Conservation (phyloP, 2,888 invertebrate species). For the Anoplius nigerrimus region DNA sequence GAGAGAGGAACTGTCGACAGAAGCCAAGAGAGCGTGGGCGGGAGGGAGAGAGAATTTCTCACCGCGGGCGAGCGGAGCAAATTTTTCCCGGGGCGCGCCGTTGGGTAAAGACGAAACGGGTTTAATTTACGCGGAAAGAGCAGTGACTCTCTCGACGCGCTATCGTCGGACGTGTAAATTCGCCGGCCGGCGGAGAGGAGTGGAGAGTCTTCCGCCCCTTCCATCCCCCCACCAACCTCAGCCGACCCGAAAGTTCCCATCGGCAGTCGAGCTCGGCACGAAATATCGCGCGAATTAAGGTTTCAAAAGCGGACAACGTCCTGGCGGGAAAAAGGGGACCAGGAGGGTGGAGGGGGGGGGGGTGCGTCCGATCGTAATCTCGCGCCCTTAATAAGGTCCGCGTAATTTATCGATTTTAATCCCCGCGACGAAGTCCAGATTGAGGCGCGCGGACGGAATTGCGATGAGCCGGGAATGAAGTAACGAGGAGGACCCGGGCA, state of each 20-base stretch:
- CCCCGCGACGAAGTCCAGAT: not conserved
- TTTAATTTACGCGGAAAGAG: slow-evolving; percentile 19
- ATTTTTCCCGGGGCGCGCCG: slow-evolving; percentile 39
- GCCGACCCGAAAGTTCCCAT: not conserved
- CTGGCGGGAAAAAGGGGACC: not conserved
- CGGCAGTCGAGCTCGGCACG: not conserved
- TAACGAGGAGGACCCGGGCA: slow-evolving; percentile 2
- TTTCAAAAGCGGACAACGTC: no score
- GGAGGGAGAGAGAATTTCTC: slow-evolving; percentile 32
- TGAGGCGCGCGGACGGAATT: slow-evolving; percentile 20
- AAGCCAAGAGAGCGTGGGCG: slow-evolving; percentile 12
- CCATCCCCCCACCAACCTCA: no score
- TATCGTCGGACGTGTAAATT: no score
- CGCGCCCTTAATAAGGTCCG: no score
- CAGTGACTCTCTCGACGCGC: no score
- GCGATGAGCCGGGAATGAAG: slow-evolving; percentile 33
- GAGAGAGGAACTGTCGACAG: not conserved
- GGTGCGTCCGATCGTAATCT: not conserved
- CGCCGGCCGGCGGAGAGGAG: no score
- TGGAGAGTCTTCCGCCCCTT: no score
- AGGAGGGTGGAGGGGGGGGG: not conserved
- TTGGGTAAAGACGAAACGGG: slow-evolving; percentile 29
- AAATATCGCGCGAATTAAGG: no score
- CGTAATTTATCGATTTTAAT: slow-evolving; percentile 4
- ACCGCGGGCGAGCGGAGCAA: slow-evolving; percentile 35